Evolutionary conservation across 1,140 invertebrate species (phyloP).

Genomic region (Tetraneura akinire): DNA sequence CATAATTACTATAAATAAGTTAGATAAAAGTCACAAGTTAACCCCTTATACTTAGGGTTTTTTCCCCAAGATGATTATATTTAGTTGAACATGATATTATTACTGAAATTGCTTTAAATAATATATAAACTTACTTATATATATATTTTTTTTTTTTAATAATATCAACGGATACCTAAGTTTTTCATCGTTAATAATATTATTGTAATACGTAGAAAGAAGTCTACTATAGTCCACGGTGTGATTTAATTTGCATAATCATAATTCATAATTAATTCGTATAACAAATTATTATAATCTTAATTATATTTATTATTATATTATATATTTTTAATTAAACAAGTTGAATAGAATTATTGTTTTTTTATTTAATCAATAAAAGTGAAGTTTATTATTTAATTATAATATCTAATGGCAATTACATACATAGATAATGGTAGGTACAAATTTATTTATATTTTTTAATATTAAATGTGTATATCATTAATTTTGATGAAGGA

Average conservation of each 20-base stretch:
- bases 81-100: neutral
- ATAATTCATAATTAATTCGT: too few species aligned
- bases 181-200: neutral
- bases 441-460: too few species aligned
- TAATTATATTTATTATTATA: too few species aligned
- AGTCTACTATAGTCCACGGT: neutral
- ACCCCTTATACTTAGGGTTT: neutral
- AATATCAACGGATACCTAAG: neutral
- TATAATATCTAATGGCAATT: too few species aligned
- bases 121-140: neutral
- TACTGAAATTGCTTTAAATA: constrained; percentile 35
- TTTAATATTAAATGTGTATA: too few species aligned
- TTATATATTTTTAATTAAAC: too few species aligned
- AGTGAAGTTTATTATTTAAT: too few species aligned
- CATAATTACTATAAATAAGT: constrained; percentile 37
- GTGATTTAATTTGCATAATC: constrained; percentile 10
- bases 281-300: too few species aligned
- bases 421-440: too few species aligned
- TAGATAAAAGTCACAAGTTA: constrained; percentile 42
- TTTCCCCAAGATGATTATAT: neutral
- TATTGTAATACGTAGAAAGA: neutral
- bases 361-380: too few species aligned
- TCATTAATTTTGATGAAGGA: too few species aligned
- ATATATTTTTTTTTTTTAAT: neutral
- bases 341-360: too few species aligned